These are phyloP conservation scores for Erythrolamprus reginae DNA, from an alignment of 2,113 vertebrate species.

Conservation along the genomic window DNA sequence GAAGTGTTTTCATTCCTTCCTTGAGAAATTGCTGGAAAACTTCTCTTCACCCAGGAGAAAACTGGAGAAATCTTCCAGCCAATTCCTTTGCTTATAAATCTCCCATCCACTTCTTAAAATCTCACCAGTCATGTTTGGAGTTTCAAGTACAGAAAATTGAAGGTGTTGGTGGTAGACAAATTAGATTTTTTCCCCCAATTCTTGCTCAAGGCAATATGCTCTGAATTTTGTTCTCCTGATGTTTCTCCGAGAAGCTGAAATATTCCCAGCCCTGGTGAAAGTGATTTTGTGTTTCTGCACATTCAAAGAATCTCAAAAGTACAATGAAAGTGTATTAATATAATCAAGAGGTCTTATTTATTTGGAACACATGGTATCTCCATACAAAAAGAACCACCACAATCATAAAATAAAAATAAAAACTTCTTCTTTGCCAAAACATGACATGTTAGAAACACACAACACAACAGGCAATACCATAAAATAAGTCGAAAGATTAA, in stretches of 20 bases:
- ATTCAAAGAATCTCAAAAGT: not conserved
- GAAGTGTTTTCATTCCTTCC: not conserved
- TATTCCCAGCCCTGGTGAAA: not conserved
- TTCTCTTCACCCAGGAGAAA: not conserved
- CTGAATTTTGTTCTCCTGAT: not conserved
- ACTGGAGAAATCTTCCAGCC: not conserved
- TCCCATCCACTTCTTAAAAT: not conserved
- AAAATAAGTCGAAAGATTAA: not conserved
- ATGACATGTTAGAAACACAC: not conserved
- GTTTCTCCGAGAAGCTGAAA: not conserved
- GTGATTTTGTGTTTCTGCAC: not conserved
- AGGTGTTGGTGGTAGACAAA: not conserved
- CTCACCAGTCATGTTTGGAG: not conserved
- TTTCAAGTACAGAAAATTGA: not conserved
- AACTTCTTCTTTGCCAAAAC: not conserved
- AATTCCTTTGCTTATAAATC: not conserved
- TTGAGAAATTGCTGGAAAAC: not conserved
- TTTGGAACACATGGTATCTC: not conserved
- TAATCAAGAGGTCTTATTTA: not conserved
- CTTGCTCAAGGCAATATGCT: not conserved
- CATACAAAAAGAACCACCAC: not conserved
- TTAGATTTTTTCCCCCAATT: not conserved
- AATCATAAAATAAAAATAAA: not conserved
- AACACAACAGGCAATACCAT: not conserved
- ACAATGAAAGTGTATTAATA: not conserved